Evolutionary conservation across 2,797 vertebrate species (phyloP), one percentile per base, ranked within the genome.

Genomic region (Apogon hyalosoma): DNA sequence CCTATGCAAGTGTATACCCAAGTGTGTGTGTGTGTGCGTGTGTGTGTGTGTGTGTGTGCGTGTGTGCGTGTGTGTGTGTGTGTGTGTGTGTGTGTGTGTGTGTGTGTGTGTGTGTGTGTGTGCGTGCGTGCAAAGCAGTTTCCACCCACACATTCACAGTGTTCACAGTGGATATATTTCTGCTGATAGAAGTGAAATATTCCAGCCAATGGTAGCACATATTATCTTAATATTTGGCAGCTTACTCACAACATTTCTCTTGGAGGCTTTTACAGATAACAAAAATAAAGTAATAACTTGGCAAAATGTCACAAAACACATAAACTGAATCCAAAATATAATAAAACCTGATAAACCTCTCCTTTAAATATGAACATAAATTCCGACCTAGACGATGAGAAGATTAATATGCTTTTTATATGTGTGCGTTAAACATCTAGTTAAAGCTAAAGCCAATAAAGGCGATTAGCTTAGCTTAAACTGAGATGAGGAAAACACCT

Each of bases 171-270:
- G 63, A 62, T 52, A 39, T 73, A 73, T 68, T 77, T 72, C 77
- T 64, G 41, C 69, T 80, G 62, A 76, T 55, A 70, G 50, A 58
- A 78, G 74, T 56, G 48, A 77, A 84, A 77, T 60, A 75, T 16
- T 60, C 47, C 18, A 62, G 57, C 46, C 36, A 73, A 69, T 63
- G 63, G 45, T 47, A 28, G 12, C 51, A 69, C 51, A 54, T 59
- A 59, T 76, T 80, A 76, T 76, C 53, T 50, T 63, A 49, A 61
- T 62, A 57, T 47, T 52, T 82, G 79, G 66, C 63, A 73, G 71
- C 43, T 41, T 41, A 21, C 46, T 63, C 50, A 14, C 49, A 43
- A 46, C 56, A 41, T 76, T 47, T 61, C 42, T 42, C 60, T 71
- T 43, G 51, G 19, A 63, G 57, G 68, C 77, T 74, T 81, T 74